A percentile compares a stretch with the other conserved stretches of the same genome.
These are phyloP conservation scores for Lipotes vexillifer DNA, from an alignment of 2,113 vertebrate genomes.

Conservation along the genomic window DNA sequence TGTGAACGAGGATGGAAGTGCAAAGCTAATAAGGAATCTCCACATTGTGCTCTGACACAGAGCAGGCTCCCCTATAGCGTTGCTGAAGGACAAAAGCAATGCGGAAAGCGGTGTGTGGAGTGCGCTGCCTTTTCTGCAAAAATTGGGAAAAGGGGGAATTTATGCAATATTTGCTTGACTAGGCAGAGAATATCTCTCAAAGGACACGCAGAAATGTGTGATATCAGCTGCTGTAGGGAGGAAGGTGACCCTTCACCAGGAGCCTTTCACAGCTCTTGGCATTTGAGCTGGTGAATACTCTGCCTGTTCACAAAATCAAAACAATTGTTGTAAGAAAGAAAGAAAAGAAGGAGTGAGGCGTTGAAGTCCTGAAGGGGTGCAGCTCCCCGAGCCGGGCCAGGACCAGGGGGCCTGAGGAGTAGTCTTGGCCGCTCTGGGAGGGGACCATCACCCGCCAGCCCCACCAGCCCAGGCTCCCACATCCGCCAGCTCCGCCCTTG, in stretches of 20 bases:
- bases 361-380: neutral
- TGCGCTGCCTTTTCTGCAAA: neutral
- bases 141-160: neutral
- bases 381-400: neutral
- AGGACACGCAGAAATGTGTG: accelerated
- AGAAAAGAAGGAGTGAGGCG: neutral
- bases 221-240: accelerated
- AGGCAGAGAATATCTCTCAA: neutral
- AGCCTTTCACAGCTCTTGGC: neutral
- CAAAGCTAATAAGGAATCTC: neutral
- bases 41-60: neutral
- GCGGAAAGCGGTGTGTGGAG: accelerated
- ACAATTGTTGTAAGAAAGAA: neutral
- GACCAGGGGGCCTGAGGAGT: accelerated
- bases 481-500: neutral
- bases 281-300: neutral
- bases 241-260: too few relatives aligned
- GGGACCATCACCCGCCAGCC: neutral
- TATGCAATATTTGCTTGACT: neutral
- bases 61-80: neutral
- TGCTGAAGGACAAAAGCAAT: neutral
- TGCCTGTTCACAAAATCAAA: neutral
- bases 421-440: neutral
- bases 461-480: neutral
- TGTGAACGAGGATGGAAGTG: too few relatives aligned